phyloP scores from a whole-genome alignment of 2,797 vertebrate species.

The Lagocephalus sceleratus region DNA sequence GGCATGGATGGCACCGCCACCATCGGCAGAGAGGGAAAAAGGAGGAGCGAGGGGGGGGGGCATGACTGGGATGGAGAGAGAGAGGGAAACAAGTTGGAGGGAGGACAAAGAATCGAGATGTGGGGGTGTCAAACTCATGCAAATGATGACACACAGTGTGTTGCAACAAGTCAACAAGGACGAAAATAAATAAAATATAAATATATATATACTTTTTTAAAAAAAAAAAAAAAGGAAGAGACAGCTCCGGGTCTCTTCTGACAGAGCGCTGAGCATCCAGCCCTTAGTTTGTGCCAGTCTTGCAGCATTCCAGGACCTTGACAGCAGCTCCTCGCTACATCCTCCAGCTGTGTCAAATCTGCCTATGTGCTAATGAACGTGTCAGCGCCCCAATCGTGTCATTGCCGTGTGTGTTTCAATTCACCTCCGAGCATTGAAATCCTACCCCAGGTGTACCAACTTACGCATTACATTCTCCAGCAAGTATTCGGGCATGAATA shows the following conservation, averaged over 20 bases:
- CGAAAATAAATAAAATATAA: conserved; percentile 71
- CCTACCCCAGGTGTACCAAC: conserved; percentile 63
- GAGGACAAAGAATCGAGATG: conserved; percentile 76
- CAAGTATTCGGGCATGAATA: conserved; percentile 59
- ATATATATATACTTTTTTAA: conserved; percentile 33
- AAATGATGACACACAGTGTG: conserved; percentile 76
- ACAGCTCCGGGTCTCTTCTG: conserved; percentile 73
- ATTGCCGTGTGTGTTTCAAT: conserved; percentile 73
- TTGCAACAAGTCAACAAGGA: conserved; percentile 71
- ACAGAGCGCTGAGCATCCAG: conserved; percentile 74
- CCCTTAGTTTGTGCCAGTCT: conserved; percentile 77
- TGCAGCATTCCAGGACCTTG: conserved; percentile 77
- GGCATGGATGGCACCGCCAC: conserved; percentile 76
- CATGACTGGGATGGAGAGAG: conserved; percentile 45
- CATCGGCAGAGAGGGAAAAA: conserved; percentile 75
- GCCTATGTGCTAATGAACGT: conserved; percentile 76
- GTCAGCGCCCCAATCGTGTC: conserved; percentile 69
- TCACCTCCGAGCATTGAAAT: conserved; percentile 65
- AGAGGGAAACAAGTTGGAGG: conserved; percentile 71
- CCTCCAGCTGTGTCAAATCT: conserved; percentile 75
- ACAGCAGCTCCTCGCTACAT: conserved; percentile 73
- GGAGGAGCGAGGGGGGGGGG: conserved; percentile 34
- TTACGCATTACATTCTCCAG: conserved; percentile 57
- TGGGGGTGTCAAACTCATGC: conserved; percentile 72
- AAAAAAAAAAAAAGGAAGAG: conserved; percentile 62